Base-by-base conservation (phyloP, 2,797 vertebrate species). In the Tympanoctomys barrerae region DNA sequence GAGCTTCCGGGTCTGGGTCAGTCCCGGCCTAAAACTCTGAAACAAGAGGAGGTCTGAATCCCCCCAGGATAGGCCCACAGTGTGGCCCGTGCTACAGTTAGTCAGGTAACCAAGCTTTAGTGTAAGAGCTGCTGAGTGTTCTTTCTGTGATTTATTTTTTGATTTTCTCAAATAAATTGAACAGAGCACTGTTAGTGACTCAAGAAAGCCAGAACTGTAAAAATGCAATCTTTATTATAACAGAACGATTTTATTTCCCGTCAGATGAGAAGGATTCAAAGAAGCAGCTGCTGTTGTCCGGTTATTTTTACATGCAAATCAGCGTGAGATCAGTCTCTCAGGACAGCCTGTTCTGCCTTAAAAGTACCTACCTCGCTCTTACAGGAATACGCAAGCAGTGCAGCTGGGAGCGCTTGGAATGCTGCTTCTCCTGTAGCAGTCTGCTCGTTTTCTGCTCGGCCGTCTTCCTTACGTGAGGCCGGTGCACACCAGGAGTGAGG, bases 281-380 rank as follows among this genome's bases (percentile, higher is more conserved):
- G 82, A 71, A 87, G 82, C 85, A 82, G 88, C 7, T 36, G 13
- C 84, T 73, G 46, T 59, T 83, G 96, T 92, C 92, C 82, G 8
- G 92, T 93, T 92, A 96, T 90, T 88, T 96, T 87, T 64, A 73
- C 84, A 78, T 92, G 83, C 42, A 57, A 61, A 80, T 84, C 80
- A 88, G 81, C 73, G 78, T 85, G 79, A 54, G 19, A 70, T 73
- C 79, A 7, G 42, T 79, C 83, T 95, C 87, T 84, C 42, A 71
- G 91, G 80, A 96, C 81, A 18, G 6, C 16, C 3, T 5, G 52
- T 80, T 85, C 94, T 26, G 4, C 83, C 93, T 84, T 59, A 4
- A 9, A 54, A 79, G 68, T 24, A 14, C 77, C 80, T 71, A 80
- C 64, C 83, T 93, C 54, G 7, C 31, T 54, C 89, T 46, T 66